Conservation (phyloP, 2,113 vertebrate genomes). For the Chaetops frenatus region DNA sequence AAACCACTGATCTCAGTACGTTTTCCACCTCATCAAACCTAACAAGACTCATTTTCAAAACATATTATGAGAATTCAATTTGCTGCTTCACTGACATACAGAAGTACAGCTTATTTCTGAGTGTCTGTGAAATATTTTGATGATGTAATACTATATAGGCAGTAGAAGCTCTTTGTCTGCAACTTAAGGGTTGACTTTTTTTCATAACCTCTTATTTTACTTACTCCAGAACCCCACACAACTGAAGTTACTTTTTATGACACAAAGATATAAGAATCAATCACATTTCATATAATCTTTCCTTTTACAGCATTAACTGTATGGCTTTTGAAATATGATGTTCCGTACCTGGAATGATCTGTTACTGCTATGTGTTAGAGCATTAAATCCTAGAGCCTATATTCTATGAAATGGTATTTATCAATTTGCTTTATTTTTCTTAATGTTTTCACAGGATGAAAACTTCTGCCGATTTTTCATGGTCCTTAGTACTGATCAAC, state of each 20-base stretch:
- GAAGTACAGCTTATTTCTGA: constrained; percentile 62
- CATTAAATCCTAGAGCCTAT: background rate
- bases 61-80: constrained; percentile 87
- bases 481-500: background rate
- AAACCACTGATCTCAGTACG: constrained; percentile 78
- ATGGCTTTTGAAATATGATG: background rate
- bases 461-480: constrained; percentile 16
- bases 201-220: background rate
- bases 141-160: constrained; percentile 11
- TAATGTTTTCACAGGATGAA: background rate
- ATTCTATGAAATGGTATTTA: constrained; percentile 7
- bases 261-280: background rate
- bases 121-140: constrained; percentile 15
- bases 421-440: constrained; percentile 44
- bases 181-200: constrained; percentile 49
- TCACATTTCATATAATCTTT: background rate
- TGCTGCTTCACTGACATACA: constrained; percentile 77
- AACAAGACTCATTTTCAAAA: constrained; percentile 78
- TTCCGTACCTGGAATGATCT: background rate
- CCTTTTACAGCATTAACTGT: background rate
- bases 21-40: constrained; percentile 79
- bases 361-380: background rate
- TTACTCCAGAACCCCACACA: background rate
- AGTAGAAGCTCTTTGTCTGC: constrained; percentile 57
- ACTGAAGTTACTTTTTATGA: background rate